Evolutionary conservation across 1,140 invertebrate genomes (phyloP).

Genomic region (Rhopalosiphum padi): DNA sequence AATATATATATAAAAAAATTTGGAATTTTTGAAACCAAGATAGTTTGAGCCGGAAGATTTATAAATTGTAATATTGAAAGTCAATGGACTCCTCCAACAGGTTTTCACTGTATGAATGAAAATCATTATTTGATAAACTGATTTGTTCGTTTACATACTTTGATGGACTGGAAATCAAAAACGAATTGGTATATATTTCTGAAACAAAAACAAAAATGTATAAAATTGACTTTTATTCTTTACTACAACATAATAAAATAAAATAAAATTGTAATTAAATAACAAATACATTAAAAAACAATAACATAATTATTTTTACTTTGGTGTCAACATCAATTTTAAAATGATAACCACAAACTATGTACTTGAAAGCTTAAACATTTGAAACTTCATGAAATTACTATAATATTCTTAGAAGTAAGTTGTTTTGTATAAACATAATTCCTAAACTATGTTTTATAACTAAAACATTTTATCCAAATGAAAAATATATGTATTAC

Average conservation of each 20-base stretch:
- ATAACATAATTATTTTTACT: slow-evolving; percentile 22
- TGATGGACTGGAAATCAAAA: slow-evolving; percentile 57
- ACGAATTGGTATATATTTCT: slow-evolving; percentile 55
- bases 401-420: not conserved
- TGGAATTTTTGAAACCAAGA: slow-evolving; percentile 40
- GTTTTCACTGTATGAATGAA: slow-evolving; percentile 50
- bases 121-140: slow-evolving; percentile 51
- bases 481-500: not conserved
- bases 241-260: not conserved
- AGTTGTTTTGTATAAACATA: not conserved
- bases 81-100: slow-evolving; percentile 53
- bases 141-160: slow-evolving; percentile 52
- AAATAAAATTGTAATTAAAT: not conserved
- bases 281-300: not conserved
- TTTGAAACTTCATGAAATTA: not conserved
- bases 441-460: not conserved
- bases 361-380: not conserved
- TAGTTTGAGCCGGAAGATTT: slow-evolving; percentile 29
- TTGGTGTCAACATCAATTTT: not conserved
- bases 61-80: slow-evolving; percentile 57
- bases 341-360: not conserved
- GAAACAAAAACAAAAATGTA: slow-evolving; percentile 52
- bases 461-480: not conserved
- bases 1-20: slow-evolving; percentile 27
- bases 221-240: slow-evolving; percentile 36